Conservation (phyloP, 2,797 vertebrate species). For the Rachycentron canadum region DNA sequence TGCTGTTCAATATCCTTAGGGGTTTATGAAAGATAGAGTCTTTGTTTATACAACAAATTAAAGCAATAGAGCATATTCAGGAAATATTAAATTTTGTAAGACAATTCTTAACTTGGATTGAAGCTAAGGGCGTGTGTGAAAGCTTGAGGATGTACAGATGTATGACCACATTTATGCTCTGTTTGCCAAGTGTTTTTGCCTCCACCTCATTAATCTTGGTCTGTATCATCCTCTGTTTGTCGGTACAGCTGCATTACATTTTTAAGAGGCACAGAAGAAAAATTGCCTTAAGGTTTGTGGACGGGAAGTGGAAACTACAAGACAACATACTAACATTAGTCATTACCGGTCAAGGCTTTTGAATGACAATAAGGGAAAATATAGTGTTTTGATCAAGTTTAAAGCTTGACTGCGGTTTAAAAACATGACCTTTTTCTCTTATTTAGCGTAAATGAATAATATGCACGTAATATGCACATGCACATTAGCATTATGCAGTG, state of each 20-base stretch:
- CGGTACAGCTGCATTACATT: constrained; percentile 15
- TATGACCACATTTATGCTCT: constrained; percentile 25
- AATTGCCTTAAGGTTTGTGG: neutral
- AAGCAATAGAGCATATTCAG: constrained; percentile 27
- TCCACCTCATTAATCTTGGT: constrained; percentile 25
- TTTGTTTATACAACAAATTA: constrained; percentile 62
- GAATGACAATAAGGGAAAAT: neutral
- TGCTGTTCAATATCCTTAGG: constrained; percentile 50
- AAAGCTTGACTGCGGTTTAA: neutral
- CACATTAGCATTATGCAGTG: neutral
- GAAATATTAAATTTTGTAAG: neutral
- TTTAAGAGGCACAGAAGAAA: neutral
- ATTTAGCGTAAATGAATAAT: too few relatives aligned
- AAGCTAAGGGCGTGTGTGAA: constrained; percentile 10
- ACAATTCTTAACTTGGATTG: constrained; percentile 25
- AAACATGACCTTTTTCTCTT: neutral
- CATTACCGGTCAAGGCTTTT: neutral
- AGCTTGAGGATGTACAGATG: constrained; percentile 35
- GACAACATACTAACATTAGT: neutral
- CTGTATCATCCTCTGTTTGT: constrained; percentile 25
- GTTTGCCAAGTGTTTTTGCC: constrained; percentile 41
- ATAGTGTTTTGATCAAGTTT: neutral
- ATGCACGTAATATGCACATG: constrained; percentile 21
- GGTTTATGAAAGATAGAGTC: constrained; percentile 31
- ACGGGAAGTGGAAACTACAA: neutral